Percentiles rank a stretch among this genome's conserved stretches.
Evolutionary conservation across 2,888 invertebrate genomes (phyloP).

Genomic region (Ephialtes manifestator): DNA sequence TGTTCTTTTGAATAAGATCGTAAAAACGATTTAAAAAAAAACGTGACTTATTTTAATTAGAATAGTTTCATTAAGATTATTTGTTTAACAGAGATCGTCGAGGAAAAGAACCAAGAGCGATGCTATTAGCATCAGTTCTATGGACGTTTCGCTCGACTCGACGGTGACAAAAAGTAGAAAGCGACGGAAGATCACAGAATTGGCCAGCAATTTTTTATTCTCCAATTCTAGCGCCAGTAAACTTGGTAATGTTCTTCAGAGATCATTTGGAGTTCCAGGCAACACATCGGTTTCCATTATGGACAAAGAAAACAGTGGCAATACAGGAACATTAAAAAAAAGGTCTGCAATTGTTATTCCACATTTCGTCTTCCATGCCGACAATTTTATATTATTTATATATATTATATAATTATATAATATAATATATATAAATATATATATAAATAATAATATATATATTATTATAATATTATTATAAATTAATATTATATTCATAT

Average conservation of each 20-base stretch:
- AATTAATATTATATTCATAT: too few relatives aligned
- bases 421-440: too few relatives aligned
- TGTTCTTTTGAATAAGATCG: neutral
- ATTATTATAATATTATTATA: too few relatives aligned
- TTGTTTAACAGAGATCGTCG: conserved; percentile 78
- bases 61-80: neutral
- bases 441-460: too few relatives aligned
- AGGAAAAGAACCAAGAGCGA: conserved; percentile 83
- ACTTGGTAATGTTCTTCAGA: conserved; percentile 74
- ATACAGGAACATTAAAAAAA: conserved; percentile 62
- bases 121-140: conserved; percentile 82
- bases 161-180: conserved; percentile 78
- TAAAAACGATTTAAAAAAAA: neutral
- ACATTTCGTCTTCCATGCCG: too few relatives aligned
- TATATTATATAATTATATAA: neutral
- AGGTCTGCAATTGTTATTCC: conserved; percentile 44
- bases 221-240: conserved; percentile 71
- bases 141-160: conserved; percentile 83
- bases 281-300: conserved; percentile 76
- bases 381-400: too few relatives aligned
- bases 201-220: conserved; percentile 81
- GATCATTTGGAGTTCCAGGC: conserved; percentile 75
- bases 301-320: conserved; percentile 74
- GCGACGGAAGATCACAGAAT: conserved; percentile 82
- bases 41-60: neutral